Evolutionary conservation across 1,140 invertebrate genomes (phyloP).

Genomic region (Venturia canescens): DNA sequence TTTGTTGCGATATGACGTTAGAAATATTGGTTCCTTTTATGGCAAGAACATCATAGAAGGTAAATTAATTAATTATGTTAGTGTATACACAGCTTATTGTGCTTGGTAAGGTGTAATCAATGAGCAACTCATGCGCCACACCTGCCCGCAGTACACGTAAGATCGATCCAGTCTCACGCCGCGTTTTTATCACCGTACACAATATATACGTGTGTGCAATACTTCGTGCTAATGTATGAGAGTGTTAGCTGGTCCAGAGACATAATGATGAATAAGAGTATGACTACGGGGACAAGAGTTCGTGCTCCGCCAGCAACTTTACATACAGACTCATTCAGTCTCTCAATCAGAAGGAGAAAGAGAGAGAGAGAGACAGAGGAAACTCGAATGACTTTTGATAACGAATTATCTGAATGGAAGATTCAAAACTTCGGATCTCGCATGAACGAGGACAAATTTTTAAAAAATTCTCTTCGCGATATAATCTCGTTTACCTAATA

Average conservation of each 20-base stretch:
- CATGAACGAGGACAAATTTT: too few species aligned
- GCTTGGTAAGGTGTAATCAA: conserved; percentile 17
- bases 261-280: conserved; percentile 22
- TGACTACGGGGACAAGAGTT: conserved; percentile 13
- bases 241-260: not conserved
- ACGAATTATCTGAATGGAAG: too few species aligned
- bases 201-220: not conserved
- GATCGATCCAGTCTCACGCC: conserved; percentile 32
- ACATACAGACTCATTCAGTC: not conserved
- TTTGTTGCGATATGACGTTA: too few species aligned
- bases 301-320: not conserved
- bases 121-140: conserved; percentile 31
- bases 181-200: not conserved
- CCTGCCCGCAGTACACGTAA: conserved; percentile 23
- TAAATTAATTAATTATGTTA: too few species aligned
- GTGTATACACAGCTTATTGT: not conserved
- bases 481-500: too few species aligned
- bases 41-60: too few species aligned
- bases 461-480: too few species aligned
- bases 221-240: not conserved
- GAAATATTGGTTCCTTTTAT: too few species aligned
- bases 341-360: too few species aligned
- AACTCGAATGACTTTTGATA: too few species aligned
- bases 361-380: too few species aligned
- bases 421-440: too few species aligned